Percentiles rank a stretch among this genome's conserved stretches.
Conservation (phyloP, 92 coral and sea anemone species). For the Porites lobata region DNA sequence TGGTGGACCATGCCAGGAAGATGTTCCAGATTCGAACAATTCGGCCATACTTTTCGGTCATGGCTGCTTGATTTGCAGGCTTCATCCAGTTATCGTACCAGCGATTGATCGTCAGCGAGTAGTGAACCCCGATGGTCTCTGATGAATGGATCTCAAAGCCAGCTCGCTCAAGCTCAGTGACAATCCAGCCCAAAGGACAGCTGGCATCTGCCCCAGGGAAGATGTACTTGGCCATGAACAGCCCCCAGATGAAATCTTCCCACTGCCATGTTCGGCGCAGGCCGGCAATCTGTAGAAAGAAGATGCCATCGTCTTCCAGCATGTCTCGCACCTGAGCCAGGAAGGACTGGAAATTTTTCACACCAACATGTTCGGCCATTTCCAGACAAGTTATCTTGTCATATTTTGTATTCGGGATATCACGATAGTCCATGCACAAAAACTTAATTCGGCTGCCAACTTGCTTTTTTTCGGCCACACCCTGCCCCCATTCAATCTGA, state of each 20-base stretch:
- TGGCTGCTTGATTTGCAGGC: slow-evolving; percentile 82
- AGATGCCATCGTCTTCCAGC: slow-evolving; percentile 97
- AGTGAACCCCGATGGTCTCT: slow-evolving; percentile 97
- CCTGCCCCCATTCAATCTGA: slow-evolving; percentile 90
- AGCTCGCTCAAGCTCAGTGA: slow-evolving; percentile 91
- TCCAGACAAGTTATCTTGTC: slow-evolving; percentile 98
- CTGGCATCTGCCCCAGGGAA: slow-evolving; percentile 99
- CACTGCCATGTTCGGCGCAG: slow-evolving; percentile 99
- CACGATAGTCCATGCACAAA: slow-evolving; percentile 95
- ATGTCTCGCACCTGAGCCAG: slow-evolving; percentile 93
- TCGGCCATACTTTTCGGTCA: slow-evolving; percentile 86
- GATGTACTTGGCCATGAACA: slow-evolving; percentile 98
- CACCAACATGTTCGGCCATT: slow-evolving; percentile 99
- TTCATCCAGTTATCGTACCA: slow-evolving; percentile 99
- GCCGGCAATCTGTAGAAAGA: slow-evolving; percentile 99
- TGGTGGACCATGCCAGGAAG: slow-evolving; percentile 98
- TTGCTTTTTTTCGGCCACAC: slow-evolving; percentile 67
- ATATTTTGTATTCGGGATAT: slow-evolving; percentile 80
- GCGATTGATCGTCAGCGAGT: slow-evolving; percentile 91
- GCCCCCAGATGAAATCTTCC: slow-evolving; percentile 99
- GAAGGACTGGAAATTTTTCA: slow-evolving; percentile 92
- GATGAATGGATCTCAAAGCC: slow-evolving; percentile 95
- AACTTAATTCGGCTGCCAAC: slow-evolving; percentile 74
- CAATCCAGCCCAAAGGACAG: slow-evolving; percentile 92
- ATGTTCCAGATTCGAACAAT: slow-evolving; percentile 95